These are phyloP conservation scores for Stratiomys singularior DNA, from an alignment of 2,888 invertebrate species.

Conservation along the genomic window DNA sequence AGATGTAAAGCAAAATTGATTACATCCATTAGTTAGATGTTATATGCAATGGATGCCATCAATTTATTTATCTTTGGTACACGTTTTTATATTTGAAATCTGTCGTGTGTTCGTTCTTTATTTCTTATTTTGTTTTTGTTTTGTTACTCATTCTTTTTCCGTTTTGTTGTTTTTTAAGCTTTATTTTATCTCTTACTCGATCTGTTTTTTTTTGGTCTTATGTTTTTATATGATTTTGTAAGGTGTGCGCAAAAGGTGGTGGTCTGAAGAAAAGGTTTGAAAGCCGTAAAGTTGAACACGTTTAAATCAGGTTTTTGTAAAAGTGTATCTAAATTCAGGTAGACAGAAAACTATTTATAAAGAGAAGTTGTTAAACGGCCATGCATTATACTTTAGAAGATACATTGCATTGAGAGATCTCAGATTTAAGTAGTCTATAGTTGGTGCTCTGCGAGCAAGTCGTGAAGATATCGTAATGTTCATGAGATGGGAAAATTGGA, in stretches of 20 bases:
- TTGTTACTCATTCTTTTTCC: background rate
- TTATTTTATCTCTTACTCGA: background rate
- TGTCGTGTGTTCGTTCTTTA: slow-evolving; percentile 42
- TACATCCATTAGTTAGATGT: slow-evolving; percentile 67
- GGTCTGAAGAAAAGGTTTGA: slow-evolving; percentile 6
- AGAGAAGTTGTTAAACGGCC: slow-evolving; percentile 30
- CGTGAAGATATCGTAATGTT: background rate
- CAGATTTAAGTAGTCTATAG: background rate
- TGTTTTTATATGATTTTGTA: background rate
- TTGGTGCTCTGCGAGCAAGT: background rate
- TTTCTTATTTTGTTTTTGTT: slow-evolving; percentile 21
- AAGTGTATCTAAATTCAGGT: slow-evolving; percentile 34
- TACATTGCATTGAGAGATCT: background rate
- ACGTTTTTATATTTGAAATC: slow-evolving; percentile 55
- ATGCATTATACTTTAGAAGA: slow-evolving; percentile 21
- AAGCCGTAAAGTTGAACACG: slow-evolving; percentile 27
- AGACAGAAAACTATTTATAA: slow-evolving; percentile 42
- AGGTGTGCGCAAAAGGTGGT: no score
- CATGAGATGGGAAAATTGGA: no score
- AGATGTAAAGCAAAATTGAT: slow-evolving; percentile 68
- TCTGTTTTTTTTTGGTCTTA: slow-evolving; percentile 4
- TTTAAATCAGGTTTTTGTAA: slow-evolving; percentile 42
- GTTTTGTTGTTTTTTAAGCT: background rate
- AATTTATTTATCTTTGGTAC: slow-evolving; percentile 67
- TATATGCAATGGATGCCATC: slow-evolving; percentile 68